These are phyloP conservation scores for Hypselothyrea guttata DNA, from an alignment of 2,888 invertebrate genomes.

Conservation along the genomic window DNA sequence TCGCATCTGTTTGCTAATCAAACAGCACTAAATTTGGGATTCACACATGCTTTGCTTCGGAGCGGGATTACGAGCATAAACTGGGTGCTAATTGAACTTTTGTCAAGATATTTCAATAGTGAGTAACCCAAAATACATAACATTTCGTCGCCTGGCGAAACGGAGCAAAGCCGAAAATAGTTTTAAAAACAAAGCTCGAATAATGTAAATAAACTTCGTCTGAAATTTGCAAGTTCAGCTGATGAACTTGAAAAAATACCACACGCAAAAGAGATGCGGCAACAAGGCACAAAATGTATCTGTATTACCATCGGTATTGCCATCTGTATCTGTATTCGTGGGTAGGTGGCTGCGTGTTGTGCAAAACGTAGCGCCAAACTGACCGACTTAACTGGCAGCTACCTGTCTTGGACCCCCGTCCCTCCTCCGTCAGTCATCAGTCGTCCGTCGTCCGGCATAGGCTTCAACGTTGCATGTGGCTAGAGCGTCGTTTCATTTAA, in stretches of 20 bases:
- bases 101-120: slow-evolving; percentile 18
- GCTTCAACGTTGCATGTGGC: slow-evolving; percentile 56
- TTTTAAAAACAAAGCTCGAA: background rate
- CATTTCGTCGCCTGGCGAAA: slow-evolving; percentile 27
- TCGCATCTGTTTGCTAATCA: slow-evolving; percentile 57
- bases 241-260: slow-evolving; percentile 67
- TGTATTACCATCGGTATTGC: slow-evolving; percentile 10
- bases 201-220: slow-evolving; percentile 28
- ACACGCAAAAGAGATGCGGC: slow-evolving; percentile 3
- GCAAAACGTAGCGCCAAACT: slow-evolving; percentile 55
- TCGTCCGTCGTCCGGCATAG: slow-evolving; percentile 46
- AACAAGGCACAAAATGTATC: slow-evolving; percentile 23
- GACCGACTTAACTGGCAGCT: slow-evolving; percentile 53
- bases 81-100: slow-evolving; percentile 42
- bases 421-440: slow-evolving; percentile 58
- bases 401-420: slow-evolving; percentile 57
- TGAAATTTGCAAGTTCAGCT: slow-evolving; percentile 69
- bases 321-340: slow-evolving; percentile 16
- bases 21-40: slow-evolving; percentile 43
- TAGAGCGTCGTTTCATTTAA: slow-evolving; percentile 55
- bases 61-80: slow-evolving; percentile 18
- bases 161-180: slow-evolving; percentile 31
- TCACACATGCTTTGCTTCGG: slow-evolving; percentile 32
- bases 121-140: slow-evolving; percentile 41
- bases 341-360: slow-evolving; percentile 45